phyloP scores from a whole-genome alignment of 2,888 invertebrate genomes.

The Suillia variegata region DNA sequence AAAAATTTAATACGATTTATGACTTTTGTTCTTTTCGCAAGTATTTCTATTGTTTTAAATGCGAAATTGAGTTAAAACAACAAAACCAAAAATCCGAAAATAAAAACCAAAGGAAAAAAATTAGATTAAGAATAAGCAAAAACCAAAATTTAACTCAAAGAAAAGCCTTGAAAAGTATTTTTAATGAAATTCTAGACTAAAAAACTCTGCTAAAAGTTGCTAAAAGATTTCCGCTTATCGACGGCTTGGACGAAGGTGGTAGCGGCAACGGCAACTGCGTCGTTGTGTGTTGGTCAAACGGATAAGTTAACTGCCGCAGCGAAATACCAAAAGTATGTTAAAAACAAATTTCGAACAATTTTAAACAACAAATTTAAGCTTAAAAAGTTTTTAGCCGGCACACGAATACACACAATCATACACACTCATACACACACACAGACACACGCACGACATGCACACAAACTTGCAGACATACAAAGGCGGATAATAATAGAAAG shows the following conservation, averaged over 20 bases:
- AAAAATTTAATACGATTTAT: too few relatives aligned
- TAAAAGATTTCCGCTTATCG: neutral
- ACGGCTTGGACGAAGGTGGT: too few relatives aligned
- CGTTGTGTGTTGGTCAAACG: neutral
- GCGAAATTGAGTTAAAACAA: too few relatives aligned
- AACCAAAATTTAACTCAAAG: too few relatives aligned
- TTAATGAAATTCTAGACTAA: neutral
- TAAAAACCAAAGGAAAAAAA: too few relatives aligned
- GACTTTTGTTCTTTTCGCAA: too few relatives aligned
- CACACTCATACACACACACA: neutral
- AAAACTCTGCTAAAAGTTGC: neutral
- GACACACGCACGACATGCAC: too few relatives aligned
- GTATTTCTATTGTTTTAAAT: too few relatives aligned
- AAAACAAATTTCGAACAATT: constrained; percentile 23
- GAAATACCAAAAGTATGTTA: constrained; percentile 4
- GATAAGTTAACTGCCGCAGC: neutral
- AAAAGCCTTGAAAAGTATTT: neutral
- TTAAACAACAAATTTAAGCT: constrained; percentile 11
- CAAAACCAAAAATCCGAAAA: too few relatives aligned
- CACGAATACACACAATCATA: neutral
- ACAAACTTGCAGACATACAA: neutral
- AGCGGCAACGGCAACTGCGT: too few relatives aligned
- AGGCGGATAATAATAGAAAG: neutral
- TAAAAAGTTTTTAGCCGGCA: constrained; percentile 13
- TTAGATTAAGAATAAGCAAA: too few relatives aligned